Percentiles rank a stretch among this genome's conserved stretches.
Conservation (phyloP, 1,140 invertebrate species). For the Caerostris extrusa region DNA sequence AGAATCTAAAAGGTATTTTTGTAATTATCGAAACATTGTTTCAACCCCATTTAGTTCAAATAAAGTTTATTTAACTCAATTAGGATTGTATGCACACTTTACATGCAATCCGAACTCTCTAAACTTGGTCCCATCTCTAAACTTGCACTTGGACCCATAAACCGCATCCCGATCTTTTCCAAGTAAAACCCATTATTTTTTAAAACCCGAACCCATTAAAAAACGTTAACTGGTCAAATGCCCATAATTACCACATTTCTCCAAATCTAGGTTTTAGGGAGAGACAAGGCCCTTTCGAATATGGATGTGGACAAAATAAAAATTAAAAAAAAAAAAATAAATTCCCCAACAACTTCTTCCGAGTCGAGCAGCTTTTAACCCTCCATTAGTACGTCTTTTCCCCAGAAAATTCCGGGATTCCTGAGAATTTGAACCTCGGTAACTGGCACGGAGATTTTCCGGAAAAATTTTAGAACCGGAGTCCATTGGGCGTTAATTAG, state of each 20-base stretch:
- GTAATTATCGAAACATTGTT: too few species aligned
- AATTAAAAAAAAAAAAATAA: background rate
- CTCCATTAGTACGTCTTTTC: background rate
- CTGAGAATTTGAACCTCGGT: background rate
- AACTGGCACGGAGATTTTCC: background rate
- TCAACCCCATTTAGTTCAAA: too few species aligned
- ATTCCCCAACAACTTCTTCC: background rate
- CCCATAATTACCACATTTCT: constrained; percentile 2
- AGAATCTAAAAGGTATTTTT: too few species aligned
- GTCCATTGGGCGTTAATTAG: constrained; percentile 17
- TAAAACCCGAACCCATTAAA: constrained; percentile 23
- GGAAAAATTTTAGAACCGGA: background rate
- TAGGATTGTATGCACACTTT: too few species aligned
- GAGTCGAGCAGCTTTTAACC: background rate
- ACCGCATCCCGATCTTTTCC: background rate
- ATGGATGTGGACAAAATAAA: background rate
- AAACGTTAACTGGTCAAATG: background rate
- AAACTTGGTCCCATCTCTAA: too few species aligned
- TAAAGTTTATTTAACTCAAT: too few species aligned
- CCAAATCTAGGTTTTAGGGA: background rate
- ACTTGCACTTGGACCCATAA: background rate
- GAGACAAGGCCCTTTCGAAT: background rate
- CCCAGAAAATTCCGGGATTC: background rate
- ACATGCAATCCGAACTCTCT: too few species aligned
- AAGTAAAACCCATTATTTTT: background rate